Conservation (phyloP, 2,113 vertebrate genomes). For the Parotia lawesii region DNA sequence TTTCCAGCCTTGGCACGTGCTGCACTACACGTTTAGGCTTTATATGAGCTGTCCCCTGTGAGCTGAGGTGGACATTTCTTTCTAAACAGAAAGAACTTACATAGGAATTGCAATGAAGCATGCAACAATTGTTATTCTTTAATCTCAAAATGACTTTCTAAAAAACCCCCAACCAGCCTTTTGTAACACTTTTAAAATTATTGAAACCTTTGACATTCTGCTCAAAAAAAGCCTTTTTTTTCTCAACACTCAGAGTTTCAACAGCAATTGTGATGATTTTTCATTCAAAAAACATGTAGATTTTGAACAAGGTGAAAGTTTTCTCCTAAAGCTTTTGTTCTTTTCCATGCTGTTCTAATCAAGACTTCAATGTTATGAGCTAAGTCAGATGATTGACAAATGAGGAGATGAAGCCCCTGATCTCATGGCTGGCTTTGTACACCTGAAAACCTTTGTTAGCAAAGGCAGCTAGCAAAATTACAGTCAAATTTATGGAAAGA, state of each 20-base stretch:
- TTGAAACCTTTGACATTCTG: neutral
- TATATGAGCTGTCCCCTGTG: neutral
- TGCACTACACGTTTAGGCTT: rapidly evolving
- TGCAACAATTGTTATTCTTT: neutral
- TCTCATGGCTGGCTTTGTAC: neutral
- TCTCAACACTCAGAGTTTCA: neutral
- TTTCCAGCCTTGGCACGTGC: neutral
- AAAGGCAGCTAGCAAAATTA: neutral
- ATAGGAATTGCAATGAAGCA: neutral
- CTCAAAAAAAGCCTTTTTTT: neutral
- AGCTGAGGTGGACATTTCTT: neutral
- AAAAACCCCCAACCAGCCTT: neutral
- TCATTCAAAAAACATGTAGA: neutral
- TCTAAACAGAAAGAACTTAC: neutral
- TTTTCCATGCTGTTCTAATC: neutral
- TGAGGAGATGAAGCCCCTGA: neutral
- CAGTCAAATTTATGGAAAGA: neutral
- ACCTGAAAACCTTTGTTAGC: neutral
- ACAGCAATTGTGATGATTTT: neutral
- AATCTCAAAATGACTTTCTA: neutral
- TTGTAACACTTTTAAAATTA: neutral
- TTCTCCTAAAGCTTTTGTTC: neutral
- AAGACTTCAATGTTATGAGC: neutral
- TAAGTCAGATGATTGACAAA: neutral
- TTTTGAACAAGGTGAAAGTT: neutral